Percentiles rank a stretch among this genome's conserved stretches.
These are phyloP conservation scores for Aelia acuminata DNA, from an alignment of 2,888 invertebrate species.

Conservation along the genomic window DNA sequence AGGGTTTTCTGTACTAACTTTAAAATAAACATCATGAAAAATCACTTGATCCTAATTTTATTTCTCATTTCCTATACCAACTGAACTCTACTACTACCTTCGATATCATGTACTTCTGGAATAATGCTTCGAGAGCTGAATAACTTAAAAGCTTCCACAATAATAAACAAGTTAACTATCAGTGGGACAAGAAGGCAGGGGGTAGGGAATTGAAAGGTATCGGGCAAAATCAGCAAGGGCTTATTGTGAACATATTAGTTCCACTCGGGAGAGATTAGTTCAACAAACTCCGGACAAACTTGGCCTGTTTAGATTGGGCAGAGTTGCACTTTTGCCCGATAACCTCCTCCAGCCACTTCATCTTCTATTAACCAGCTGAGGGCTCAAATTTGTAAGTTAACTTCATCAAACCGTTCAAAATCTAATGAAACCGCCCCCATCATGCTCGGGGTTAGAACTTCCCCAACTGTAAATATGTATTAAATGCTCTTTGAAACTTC, in stretches of 20 bases:
- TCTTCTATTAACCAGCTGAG: conserved; percentile 24
- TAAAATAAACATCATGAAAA: too few relatives aligned
- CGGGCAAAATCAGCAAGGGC: conserved; percentile 7
- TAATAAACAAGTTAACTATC: too few relatives aligned
- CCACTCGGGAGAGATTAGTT: conserved; percentile 20
- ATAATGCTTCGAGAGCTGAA: background rate
- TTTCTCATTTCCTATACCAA: too few relatives aligned
- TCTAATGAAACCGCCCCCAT: background rate
- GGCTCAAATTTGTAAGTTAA: conserved; percentile 20
- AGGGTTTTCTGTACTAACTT: too few relatives aligned
- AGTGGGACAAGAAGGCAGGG: background rate
- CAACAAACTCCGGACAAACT: conserved; percentile 22
- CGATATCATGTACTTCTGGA: background rate
- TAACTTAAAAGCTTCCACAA: background rate
- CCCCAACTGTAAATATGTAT: background rate
- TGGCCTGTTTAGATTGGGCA: conserved; percentile 8
- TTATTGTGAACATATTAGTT: conserved; percentile 27
- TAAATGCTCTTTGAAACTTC: background rate
- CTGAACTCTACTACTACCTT: too few relatives aligned
- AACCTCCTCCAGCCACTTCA: conserved; percentile 5
- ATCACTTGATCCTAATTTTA: too few relatives aligned
- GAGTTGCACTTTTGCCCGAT: conserved; percentile 44
- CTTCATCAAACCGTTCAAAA: background rate
- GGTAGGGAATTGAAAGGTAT: background rate
- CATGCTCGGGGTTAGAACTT: background rate